phyloP scores from a whole-genome alignment of 2,113 vertebrate genomes.

The Daubentonia madagascariensis region DNA sequence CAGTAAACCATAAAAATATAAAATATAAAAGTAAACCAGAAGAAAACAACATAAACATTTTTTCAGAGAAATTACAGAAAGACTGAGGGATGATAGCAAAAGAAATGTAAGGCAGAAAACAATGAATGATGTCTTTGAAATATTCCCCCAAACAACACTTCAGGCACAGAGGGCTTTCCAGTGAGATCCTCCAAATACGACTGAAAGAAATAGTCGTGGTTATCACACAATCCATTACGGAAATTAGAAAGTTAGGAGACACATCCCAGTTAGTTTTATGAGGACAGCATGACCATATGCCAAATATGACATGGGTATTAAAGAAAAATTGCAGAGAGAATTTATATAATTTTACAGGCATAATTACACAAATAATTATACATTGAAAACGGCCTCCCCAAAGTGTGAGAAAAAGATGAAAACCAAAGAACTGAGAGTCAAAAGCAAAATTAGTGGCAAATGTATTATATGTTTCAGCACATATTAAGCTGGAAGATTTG shows the following conservation, averaged over 20 bases:
- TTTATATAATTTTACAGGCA: neutral
- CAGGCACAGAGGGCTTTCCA: neutral
- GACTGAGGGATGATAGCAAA: no score
- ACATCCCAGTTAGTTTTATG: neutral
- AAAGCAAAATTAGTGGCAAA: neutral
- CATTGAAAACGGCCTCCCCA: neutral
- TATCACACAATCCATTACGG: neutral
- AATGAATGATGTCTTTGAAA: neutral
- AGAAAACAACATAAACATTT: neutral
- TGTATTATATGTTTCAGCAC: neutral
- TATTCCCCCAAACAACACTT: neutral
- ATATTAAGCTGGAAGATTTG: neutral
- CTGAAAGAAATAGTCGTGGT: neutral
- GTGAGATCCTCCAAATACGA: neutral
- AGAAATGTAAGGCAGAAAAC: neutral
- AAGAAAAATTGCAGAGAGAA: neutral
- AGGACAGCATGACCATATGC: neutral
- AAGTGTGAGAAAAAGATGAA: neutral
- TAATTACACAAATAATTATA: neutral
- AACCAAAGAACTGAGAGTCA: neutral
- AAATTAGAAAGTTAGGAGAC: neutral
- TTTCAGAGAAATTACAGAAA: neutral
- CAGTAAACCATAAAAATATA: neutral
- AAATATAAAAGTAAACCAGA: neutral
- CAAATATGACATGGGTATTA: neutral